Percentiles rank a stretch among this genome's conserved stretches.
These are phyloP conservation scores for Idaea aversata DNA, from an alignment of 2,888 invertebrate genomes.

Conservation along the genomic window DNA sequence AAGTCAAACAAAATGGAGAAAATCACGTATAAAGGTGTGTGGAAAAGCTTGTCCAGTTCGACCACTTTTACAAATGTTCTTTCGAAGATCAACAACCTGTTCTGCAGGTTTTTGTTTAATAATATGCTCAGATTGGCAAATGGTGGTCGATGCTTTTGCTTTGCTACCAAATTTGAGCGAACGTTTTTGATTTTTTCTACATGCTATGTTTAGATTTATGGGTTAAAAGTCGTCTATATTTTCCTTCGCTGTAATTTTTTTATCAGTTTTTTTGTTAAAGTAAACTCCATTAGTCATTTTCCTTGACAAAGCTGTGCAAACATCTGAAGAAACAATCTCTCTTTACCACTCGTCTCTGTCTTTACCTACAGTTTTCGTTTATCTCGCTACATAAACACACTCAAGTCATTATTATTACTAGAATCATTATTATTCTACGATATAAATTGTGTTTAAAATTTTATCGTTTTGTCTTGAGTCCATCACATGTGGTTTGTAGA, in stretches of 20 bases:
- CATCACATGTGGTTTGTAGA: slow-evolving; percentile 20
- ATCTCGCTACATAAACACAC: slow-evolving; percentile 31
- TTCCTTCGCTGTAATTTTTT: neutral
- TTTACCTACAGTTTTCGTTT: slow-evolving; percentile 12
- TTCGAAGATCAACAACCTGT: slow-evolving; percentile 43
- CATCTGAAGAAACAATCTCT: neutral
- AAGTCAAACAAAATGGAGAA: slow-evolving; percentile 34
- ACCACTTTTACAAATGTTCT: slow-evolving; percentile 42
- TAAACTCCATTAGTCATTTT: neutral
- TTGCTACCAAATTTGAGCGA: slow-evolving; percentile 10
- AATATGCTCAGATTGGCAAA: slow-evolving; percentile 29
- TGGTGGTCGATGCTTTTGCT: slow-evolving; percentile 20
- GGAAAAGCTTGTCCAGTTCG: slow-evolving; percentile 32
- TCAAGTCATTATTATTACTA: slow-evolving; percentile 34
- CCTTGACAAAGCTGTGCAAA: neutral
- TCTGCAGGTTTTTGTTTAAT: slow-evolving; percentile 27
- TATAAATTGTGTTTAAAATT: slow-evolving; percentile 13
- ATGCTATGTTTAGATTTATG: neutral
- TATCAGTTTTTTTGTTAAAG: neutral
- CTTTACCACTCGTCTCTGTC: neutral
- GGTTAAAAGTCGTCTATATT: neutral
- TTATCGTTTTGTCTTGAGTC: slow-evolving; percentile 29
- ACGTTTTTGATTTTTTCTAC: slow-evolving; percentile 9
- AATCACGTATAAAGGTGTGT: slow-evolving; percentile 27
- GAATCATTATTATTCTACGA: slow-evolving; percentile 33